Base-by-base conservation (phyloP, 2,888 invertebrate species). In the Yponomeuta plumbellus region DNA sequence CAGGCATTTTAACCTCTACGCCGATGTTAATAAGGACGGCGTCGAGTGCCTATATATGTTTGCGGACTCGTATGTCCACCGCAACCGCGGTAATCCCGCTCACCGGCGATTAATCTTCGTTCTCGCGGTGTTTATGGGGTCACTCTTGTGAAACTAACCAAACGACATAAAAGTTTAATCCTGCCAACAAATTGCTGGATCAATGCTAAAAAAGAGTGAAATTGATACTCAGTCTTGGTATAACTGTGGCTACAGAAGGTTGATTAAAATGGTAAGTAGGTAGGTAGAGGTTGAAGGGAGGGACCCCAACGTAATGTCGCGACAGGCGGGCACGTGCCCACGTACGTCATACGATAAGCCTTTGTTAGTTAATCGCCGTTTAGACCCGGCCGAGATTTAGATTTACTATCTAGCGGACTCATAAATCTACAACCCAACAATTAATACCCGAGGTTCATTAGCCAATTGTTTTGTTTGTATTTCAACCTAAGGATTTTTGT, bases 311-410 rank as follows among this genome's bases (percentile, higher is more conserved):
- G 39, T 0, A 61, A 62, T 39, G 62, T 10, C 34, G 62, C 11
- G 85, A 85, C 85, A 85, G 84, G 82, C 78, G 78, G 78, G 80
- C 83, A 82, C 79, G 76, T 79, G 80, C 83, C 76, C 80, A 77
- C 83, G 81, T 85, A 80, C 81, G 82, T 86, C 84, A 85, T 85
- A 81, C 77, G 83, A 85, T 86, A 86, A 87, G 84, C 83, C 84
- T 81, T 80, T 81, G 81, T 81, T 81, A 80, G 79, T 82, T 86
- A 86, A 88, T 86, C 82, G 81, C 73, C 80, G 44, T 52, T 52
- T 56, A 21, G 57, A 66, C 44, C 57, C 23, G 40, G 23, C 57
- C 13, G n/a, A 65, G 57, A 58, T 58, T 62, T 62, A 39, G 64
- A 64, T 64, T 64, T 64, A 64, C 56, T 56, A 64, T 64, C 62